phyloP scores from a whole-genome alignment of 2,113 vertebrate species.

The Syngnathus scovelli region DNA sequence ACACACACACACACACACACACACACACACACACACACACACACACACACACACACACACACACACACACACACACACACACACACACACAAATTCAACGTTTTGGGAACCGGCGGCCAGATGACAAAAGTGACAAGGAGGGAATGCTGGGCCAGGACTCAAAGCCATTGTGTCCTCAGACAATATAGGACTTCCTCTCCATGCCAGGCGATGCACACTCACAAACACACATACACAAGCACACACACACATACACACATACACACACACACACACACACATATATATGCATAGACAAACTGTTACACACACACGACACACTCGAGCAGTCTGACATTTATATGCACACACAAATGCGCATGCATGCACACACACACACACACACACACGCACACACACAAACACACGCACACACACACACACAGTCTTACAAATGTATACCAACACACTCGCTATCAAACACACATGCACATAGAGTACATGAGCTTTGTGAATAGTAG shows the following conservation, averaged over 20 bases:
- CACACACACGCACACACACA: slow-evolving; percentile 49
- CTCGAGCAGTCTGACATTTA: too few species aligned
- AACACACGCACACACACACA: slow-evolving; percentile 23
- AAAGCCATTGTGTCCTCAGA: slow-evolving; percentile 84
- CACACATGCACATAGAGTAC: slow-evolving; percentile 32
- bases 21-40: too few species aligned
- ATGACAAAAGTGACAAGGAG: slow-evolving; percentile 30
- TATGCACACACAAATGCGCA: neutral
- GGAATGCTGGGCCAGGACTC: slow-evolving; percentile 40
- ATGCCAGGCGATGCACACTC: slow-evolving; percentile 69
- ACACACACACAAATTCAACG: neutral
- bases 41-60: neutral
- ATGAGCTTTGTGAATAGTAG: slow-evolving; percentile 30
- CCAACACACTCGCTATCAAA: slow-evolving; percentile 25
- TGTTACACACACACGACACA: neutral
- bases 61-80: neutral
- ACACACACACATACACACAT: too few species aligned
- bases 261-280: neutral
- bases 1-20: neutral
- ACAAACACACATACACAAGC: slow-evolving; percentile 8
- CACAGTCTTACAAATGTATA: too few species aligned
- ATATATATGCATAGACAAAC: neutral
- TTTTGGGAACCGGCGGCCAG: neutral
- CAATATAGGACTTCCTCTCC: slow-evolving; percentile 89
- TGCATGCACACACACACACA: neutral